Base-by-base conservation (phyloP, 2,113 vertebrate species). In the Grammatotria lemairii region DNA sequence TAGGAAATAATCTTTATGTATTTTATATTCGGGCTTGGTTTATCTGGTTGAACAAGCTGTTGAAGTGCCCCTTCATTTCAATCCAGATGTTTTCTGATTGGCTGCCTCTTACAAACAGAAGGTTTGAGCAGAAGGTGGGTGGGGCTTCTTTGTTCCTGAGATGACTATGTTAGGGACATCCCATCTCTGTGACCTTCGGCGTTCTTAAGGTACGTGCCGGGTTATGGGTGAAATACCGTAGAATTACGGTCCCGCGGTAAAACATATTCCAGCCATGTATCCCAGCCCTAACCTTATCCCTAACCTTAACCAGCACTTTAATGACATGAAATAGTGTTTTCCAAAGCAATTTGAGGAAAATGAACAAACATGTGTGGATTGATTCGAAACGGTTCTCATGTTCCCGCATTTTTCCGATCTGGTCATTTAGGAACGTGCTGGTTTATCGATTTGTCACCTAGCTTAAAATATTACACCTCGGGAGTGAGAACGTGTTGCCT, bases 211-310 rank as follows among this genome's bases (percentile, higher is more conserved):
- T 57, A 57, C 4, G 54, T 57, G 54, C 54, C 1, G 23, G 54
- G 23, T 57, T 26, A 57, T 3, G 23, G 54, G 12, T 57, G 54
- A 8, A 57, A 57, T 57, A 26, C 1, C 2, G 23, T 57, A 14
- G 54, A 57, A 26, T 57, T 57, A 2, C 1, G 3, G 4, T 57
- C 26, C 0, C 0, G 3, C 2, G 0, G 53, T 23, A 54, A 23
- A 54, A 54, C n/a, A 54, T 2, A 11, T 54, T 7, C 53, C 11
- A 55, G 23, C 55, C 55, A 57, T 57, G 55, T 16, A 28, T 1
- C 2, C 23, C 55, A 57, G 23, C 3, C 0, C 55, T 16, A 57
- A 55, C 9, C 51, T 53, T 53, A 53, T 53, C 10, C n/a, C n/a
- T 54, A 1, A 57, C 8, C 55, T 58, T 58, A 31, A 58, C 55